Evolutionary conservation across 2,888 invertebrate genomes (phyloP), one percentile per base, ranked within the genome.

Genomic region (Amphipyra berbera): DNA sequence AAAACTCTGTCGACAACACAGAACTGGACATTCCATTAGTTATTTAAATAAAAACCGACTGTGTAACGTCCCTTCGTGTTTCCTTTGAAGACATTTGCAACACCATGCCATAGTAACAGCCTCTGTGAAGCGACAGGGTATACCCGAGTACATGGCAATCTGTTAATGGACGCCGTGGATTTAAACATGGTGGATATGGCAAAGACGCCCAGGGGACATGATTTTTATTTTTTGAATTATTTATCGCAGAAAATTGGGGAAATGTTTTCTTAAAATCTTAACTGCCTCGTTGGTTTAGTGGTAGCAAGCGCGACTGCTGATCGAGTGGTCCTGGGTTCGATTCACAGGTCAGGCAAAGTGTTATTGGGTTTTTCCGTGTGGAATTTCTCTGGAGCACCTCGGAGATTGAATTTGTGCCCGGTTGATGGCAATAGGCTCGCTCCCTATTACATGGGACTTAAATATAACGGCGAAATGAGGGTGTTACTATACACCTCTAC

Each of bases 141-240:
- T 52, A 72, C 60, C 54, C 72, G 71, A 67, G 72, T 70, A 67
- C 54, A 46, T 54, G 56, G 77, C 84, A 86, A 86, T 86, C 82
- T 78, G 81, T 81, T 85, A 85, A 86, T 86, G 86, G 84, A 77
- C 52, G 50, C 53, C 69, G 48, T 56, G 47, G 64, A 79, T 61
- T 69, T 56, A 53, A 59, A 15, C 30, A 2, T 10, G 9, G 13
- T 21, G 27, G 42, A 69, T 74, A 45, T 37, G 59, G 42, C 64
- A 68, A 63, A 64, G n/a, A 53, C 40, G 6, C 58, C 42, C 50
- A 6, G 0, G 48, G 44, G 64, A 61, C 27, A 33, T 49, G 37
- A 40, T 46, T 56, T 55, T 49, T 7, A 42, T 46, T 56, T 55
- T 49, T 7, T 40, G 55, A 55, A 38, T 48, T 58, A 54, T 45